Evolutionary conservation across 1,140 invertebrate species (phyloP), one percentile per base, ranked within the genome.

Genomic region (Atta colombica): DNA sequence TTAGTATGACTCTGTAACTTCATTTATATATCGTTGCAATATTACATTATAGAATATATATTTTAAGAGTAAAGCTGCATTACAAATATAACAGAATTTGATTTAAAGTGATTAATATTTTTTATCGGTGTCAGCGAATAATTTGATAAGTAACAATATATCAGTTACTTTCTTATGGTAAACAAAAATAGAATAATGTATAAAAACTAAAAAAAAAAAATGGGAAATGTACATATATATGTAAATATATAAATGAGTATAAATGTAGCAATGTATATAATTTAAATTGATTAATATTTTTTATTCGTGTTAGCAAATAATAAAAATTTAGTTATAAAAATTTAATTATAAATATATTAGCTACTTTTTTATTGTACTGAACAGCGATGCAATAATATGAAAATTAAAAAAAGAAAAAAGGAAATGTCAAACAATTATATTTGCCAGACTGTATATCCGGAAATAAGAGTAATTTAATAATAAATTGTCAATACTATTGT

Each of bases 401-500:
- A 35, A 31, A 31, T 18, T 16, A 21, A 21, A 51, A 66, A 49
- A 49, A 49, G 18, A 3, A 45, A 60, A 35, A 21, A 18, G 3
- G 18, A 72, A n/a, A 72, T 14, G 8, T 60, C 35, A 7, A 49
- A 74, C 35, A 49, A 66, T 84, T 68, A 80, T 55, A 68, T 75
- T 74, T 63, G 74, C 1, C 25, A 28, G 25, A 49, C 16, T 45
- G 35, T 72, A 61, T 28, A 63, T 3, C 2, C 5, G 12, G 31
- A 65, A 84, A 61, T 72, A 35, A 74, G 39, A 84, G 39, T 61
- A 61, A 84, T 75, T 51, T 61, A 75, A 84, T 84, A 61, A 82
- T 35, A 10, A 60, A 63, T 75, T 28, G 39, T 14, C 39, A 51
- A 84, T 75, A 61, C 25, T 39, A 74, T 75, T 61, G 69, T 84